These are phyloP conservation scores for Drosophila formosana DNA, from an alignment of 2,888 invertebrate genomes.

Conservation along the genomic window DNA sequence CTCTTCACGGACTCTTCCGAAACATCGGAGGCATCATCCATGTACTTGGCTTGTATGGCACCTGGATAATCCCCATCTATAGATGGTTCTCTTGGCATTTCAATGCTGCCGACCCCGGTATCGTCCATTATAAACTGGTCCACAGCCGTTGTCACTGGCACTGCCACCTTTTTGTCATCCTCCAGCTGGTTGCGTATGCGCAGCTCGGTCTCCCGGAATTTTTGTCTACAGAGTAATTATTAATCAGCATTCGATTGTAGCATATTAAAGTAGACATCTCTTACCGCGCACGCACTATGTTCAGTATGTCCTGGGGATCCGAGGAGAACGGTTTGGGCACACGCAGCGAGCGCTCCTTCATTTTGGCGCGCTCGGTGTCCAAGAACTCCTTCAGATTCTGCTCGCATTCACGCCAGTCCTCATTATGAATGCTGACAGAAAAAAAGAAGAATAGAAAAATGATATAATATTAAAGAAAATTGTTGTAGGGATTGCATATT, in stretches of 20 bases:
- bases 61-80: conserved; percentile 49
- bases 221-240: conserved; percentile 65
- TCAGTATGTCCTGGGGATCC: conserved; percentile 82
- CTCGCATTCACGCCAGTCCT: conserved; percentile 84
- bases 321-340: conserved; percentile 76
- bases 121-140: conserved; percentile 50
- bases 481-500: too few relatives aligned
- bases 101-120: conserved; percentile 31
- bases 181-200: conserved; percentile 79
- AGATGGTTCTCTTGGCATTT: conserved; percentile 46
- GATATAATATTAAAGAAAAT: too few relatives aligned
- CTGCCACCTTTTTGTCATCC: conserved; percentile 56
- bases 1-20: conserved; percentile 66
- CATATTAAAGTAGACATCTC: not conserved
- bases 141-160: conserved; percentile 13
- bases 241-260: not conserved
- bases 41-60: conserved; percentile 50
- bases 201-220: conserved; percentile 82
- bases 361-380: conserved; percentile 79
- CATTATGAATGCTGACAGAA: conserved; percentile 76
- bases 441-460: not conserved
- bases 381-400: conserved; percentile 83
- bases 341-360: conserved; percentile 81
- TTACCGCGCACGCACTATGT: conserved; percentile 83
- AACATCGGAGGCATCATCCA: conserved; percentile 79